Conservation (phyloP, 2,888 invertebrate species). For the Erebia aethiops region DNA sequence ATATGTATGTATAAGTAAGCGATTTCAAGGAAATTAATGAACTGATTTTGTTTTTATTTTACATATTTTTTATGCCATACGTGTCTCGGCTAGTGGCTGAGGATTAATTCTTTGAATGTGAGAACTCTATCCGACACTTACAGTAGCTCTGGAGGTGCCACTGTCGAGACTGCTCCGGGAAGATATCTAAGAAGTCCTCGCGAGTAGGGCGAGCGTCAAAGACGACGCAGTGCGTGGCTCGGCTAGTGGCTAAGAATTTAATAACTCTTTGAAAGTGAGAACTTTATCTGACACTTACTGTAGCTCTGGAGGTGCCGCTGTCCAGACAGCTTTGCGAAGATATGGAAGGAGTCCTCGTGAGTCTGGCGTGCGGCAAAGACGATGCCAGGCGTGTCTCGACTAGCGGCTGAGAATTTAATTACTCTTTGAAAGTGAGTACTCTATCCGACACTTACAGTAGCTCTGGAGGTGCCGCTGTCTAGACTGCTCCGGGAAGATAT, state of each 20-base stretch:
- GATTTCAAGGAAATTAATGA: no score
- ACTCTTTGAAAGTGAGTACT: background rate
- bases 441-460: constrained; percentile 60
- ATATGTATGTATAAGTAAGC: no score
- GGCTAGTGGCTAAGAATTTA: constrained; percentile 71
- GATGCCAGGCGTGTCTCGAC: constrained; percentile 81
- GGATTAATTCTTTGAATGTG: no score
- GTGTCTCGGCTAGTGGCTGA: constrained; percentile 81
- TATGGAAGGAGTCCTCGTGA: constrained; percentile 90
- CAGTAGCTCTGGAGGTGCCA: constrained; percentile 84
- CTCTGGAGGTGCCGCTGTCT: constrained; percentile 88
- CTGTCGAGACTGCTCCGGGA: constrained; percentile 93
- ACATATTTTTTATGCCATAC: constrained; percentile 54
- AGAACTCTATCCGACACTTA: constrained; percentile 48
- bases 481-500: constrained; percentile 92
- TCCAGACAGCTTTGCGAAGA: constrained; percentile 93
- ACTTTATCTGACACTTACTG: constrained; percentile 54
- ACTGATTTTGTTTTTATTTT: no score
- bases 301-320: constrained; percentile 86
- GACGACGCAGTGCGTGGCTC: constrained; percentile 82
- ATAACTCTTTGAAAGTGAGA: background rate
- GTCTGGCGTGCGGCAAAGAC: constrained; percentile 87
- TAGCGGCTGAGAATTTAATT: constrained; percentile 63
- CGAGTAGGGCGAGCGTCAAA: constrained; percentile 88
- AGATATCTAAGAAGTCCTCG: constrained; percentile 90